Base-by-base conservation (phyloP, 64 coral and sea anemone genomes). In the Actinia equina region DNA sequence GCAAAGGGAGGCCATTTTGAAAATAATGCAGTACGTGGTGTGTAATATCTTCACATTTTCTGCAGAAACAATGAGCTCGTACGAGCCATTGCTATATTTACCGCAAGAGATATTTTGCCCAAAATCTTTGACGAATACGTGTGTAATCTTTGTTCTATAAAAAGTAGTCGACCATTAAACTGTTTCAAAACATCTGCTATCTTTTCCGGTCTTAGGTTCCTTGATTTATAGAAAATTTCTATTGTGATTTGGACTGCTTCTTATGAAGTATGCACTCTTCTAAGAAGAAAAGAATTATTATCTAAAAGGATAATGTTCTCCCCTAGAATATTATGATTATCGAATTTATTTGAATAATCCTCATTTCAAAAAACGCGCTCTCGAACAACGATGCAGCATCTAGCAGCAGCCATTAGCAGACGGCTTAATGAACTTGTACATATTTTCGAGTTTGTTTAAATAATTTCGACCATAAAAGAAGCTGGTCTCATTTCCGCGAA, bases 401-500 rank as follows among this genome's bases (percentile, higher is more conserved):
- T 26, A 37, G n/a, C 3, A 27, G 22, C 60, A 63, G 60, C 60
- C 60, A 63, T 63, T 63, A 27, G 12, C 9, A 22, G 13, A 19
- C 43, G 17, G 44, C 9, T 52, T 57, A 49, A 52, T 82, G 80
- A 82, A 49, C 37, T 20, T 27, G 53, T 82, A 80, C 22, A 41
- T 80, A 81, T 69, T 69, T 74, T 74, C 11, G 14, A 74, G 69
- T 37, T 65, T 65, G 26, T 74, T 74, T 41, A 74, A 74, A 41
- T 26, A 74, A 41, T 74, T 74, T 74, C 8, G 14, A 41, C 23
- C 26, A n/a, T 25, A 30, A 30, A 74, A 74, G 23, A 52, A 11
- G 49, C 43, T 49, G n/a, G 43, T n/a, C 22, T 81, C 78, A 81
- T 81, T 81, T 81, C 78, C 78, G 44, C 19, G 15, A 81, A 19